These are phyloP conservation scores for Brenthis daphne DNA, from an alignment of 2,888 invertebrate species.

Conservation along the genomic window DNA sequence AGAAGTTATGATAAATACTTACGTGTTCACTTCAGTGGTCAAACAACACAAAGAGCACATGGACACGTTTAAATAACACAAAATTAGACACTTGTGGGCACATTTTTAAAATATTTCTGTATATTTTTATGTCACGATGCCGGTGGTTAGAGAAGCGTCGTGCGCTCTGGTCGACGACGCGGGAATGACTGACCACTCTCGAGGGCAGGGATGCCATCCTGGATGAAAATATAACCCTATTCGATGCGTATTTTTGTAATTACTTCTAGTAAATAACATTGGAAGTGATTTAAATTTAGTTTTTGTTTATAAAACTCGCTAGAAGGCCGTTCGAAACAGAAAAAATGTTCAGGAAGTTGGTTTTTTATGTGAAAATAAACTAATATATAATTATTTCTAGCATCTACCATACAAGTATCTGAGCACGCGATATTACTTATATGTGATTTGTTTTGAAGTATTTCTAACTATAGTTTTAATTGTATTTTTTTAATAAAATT, in stretches of 20 bases:
- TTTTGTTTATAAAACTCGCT: background rate
- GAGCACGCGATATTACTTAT: too few species aligned
- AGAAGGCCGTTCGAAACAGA: too few species aligned
- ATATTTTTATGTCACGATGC: conserved; percentile 51
- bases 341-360: too few species aligned
- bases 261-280: background rate
- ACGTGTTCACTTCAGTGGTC: conserved; percentile 28
- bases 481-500: too few species aligned
- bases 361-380: too few species aligned
- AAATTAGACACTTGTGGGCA: conserved; percentile 41
- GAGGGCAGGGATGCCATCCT: conserved; percentile 56
- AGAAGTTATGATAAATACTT: conserved; percentile 27
- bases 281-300: background rate
- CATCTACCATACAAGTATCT: too few species aligned
- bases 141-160: conserved; percentile 46
- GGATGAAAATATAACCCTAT: conserved; percentile 39
- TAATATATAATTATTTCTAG: too few species aligned
- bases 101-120: conserved; percentile 38
- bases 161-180: conserved; percentile 60
- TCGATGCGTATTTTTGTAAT: conserved; percentile 33
- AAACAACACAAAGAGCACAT: conserved; percentile 41
- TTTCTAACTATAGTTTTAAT: too few species aligned
- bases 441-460: too few species aligned
- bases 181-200: conserved; percentile 66
- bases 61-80: conserved; percentile 49